Base-by-base conservation (phyloP, 2,888 invertebrate species). In the Linnaemya vulpina region DNA sequence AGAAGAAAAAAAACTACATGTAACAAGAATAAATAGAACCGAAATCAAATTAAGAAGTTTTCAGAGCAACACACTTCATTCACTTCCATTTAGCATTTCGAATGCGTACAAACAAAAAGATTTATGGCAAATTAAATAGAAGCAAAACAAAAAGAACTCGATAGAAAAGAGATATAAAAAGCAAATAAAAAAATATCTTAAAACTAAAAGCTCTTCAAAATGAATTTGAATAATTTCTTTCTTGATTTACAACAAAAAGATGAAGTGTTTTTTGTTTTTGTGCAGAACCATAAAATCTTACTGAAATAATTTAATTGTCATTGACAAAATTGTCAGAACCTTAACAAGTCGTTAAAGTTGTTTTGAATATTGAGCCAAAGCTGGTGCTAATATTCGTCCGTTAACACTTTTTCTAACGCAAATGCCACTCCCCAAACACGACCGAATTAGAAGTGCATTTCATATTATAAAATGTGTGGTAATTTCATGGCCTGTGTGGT, bases 391-490 rank as follows among this genome's bases (percentile, higher is more conserved):
- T 38, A 5, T 17, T 17, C 38, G n/a, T 13, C 17, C 11, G 38
- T 60, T 60, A 60, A 15, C 35, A 60, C 60, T 38, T 60, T 38
- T 17, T 60, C 17, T 15, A 3, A 38, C 11, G 5, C 10, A 38
- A 38, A 60, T 7, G 60, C 38, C 60, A 38, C 17, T 60, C 17
- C 38, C 17, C 60, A 60, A 60, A 38, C 1, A 2, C 17, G 17
- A 11, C 5, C 60, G 11, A 35, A 17, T 35, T 38, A 38, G 60
- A 60, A 60, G 38, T 60, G 58, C 58, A n/a, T 58, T 30, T 38
- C 38, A 60, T 38, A 58, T 35, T 35, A 17, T 35, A 25, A 4
- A 15, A 5, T 25, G n/a, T 58, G 35, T 35, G 38, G 17, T 60
- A 60, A 38, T 60, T 17, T 58, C 38, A 38, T 38, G 38, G 17